Evolutionary conservation across 1,140 invertebrate species (phyloP), one percentile per base, ranked within the genome.

Genomic region (Calosoma granatense): DNA sequence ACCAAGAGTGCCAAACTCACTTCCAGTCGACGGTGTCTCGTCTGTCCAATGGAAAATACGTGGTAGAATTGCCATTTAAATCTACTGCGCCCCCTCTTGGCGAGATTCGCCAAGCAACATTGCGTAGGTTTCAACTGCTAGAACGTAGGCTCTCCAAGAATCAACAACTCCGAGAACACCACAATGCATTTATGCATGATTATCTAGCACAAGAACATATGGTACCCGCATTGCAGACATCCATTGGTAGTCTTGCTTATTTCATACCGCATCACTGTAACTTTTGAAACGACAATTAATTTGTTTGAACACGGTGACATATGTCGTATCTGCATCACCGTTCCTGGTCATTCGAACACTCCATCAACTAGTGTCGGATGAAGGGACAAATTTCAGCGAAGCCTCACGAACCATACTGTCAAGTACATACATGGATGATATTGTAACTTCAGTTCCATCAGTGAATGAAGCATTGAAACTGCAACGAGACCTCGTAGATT

Each of bases 271-370:
- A n/a, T 36, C 26, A 36, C 26, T 9, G n/a, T 36, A 9, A 9
- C 6, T 36, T 36, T 36, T n/a, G 6, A 9, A 36, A 36, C n/a
- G 26, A 9, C 6, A 36, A 9, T 9, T n/a, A n/a, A 6, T 36
- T 61, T 15, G 60, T 30, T 55, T 71, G 14, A 60, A 52, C 1
- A 68, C 68, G 1, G 67, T 72, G 0, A 68, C 67, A 0, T 74
- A 71, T 62, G 71, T 72, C 1, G 62, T 64, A 9, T 57, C 58
- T 22, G 61, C 61, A 2, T 63, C 65, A 1, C 65, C 72, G 4
- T 73, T 61, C 56, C 55, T 68, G 3, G 68, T 72, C 0, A 59
- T 66, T 1, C 57, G 67, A 12, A 57, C 53, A 0, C 43, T 72
- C 2, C 53, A 57, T 17, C 65, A 71, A 59, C 41, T 71, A 4